phyloP scores from a whole-genome alignment of 2,888 invertebrate genomes.

The Caenorhabditis sp. region DNA sequence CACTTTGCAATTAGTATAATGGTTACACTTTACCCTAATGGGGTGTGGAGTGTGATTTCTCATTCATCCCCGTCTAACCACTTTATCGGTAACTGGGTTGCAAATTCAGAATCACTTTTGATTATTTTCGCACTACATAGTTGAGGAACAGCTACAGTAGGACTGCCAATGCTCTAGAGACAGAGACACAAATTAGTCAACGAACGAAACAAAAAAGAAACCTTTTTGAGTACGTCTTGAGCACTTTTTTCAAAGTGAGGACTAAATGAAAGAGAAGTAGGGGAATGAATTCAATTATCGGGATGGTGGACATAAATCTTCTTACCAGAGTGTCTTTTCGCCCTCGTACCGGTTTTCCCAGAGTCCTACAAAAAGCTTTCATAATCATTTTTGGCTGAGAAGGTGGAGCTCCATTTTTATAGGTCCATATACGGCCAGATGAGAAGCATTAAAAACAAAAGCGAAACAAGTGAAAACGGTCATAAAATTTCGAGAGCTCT shows the following conservation, averaged over 20 bases:
- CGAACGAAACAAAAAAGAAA: too few species aligned
- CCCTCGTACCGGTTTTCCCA: too few species aligned
- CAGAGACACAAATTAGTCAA: too few species aligned
- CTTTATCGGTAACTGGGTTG: slow-evolving; percentile 5
- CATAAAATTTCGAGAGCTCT: slow-evolving; percentile 11
- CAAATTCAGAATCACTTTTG: slow-evolving; percentile 3
- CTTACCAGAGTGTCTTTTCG: too few species aligned
- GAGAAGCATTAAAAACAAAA: slow-evolving; percentile 22
- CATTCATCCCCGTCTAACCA: background rate
- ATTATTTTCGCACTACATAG: slow-evolving; percentile 16
- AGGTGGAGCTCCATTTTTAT: slow-evolving; percentile 29
- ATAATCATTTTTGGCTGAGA: too few species aligned
- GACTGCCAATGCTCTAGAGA: too few species aligned
- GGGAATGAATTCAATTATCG: slow-evolving; percentile 12
- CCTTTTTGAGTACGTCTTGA: background rate
- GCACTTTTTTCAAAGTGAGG: slow-evolving; percentile 11
- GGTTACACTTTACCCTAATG: slow-evolving; percentile 13
- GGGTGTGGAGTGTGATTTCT: slow-evolving; percentile 7
- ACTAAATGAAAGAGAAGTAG: too few species aligned
- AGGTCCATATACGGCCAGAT: slow-evolving; percentile 29
- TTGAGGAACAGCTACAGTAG: too few species aligned
- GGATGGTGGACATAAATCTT: background rate
- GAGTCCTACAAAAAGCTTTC: too few species aligned
- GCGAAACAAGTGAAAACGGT: slow-evolving; percentile 33
- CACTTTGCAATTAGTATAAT: slow-evolving; percentile 20